Evolutionary conservation across 2,888 invertebrate genomes (phyloP).

Genomic region (Coenonympha glycerion): DNA sequence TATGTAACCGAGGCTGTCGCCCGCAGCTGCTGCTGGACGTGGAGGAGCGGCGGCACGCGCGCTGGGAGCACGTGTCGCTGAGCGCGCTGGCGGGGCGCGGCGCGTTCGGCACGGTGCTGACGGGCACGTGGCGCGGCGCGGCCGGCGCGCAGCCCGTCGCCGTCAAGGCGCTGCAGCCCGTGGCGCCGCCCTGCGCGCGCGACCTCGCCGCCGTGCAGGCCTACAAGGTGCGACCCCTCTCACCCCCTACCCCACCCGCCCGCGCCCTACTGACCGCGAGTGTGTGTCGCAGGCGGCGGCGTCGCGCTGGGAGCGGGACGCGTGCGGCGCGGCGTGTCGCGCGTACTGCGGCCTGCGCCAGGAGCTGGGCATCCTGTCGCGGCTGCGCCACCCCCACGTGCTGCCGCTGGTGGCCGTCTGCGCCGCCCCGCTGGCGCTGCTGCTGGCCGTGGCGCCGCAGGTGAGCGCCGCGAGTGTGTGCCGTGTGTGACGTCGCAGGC

Average conservation of each 20-base stretch:
- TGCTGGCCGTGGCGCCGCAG: constrained; percentile 91
- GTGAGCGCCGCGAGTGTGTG: constrained; percentile 84
- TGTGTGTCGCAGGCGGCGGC: constrained; percentile 77
- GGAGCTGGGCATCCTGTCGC: constrained; percentile 90
- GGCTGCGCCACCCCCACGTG: constrained; percentile 92
- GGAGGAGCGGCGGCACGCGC: constrained; percentile 86
- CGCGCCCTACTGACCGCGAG: background rate
- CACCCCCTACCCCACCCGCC: background rate
- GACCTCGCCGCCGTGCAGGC: constrained; percentile 47
- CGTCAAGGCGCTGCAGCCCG: constrained; percentile 96
- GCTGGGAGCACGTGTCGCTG: constrained; percentile 86
- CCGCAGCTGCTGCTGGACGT: constrained; percentile 88
- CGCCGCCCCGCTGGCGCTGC: constrained; percentile 89
- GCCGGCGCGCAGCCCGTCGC: constrained; percentile 78
- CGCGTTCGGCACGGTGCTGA: constrained; percentile 97
- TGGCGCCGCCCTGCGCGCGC: constrained; percentile 80
- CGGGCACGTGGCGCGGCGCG: constrained; percentile 78
- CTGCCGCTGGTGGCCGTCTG: constrained; percentile 94
- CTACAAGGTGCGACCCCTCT: constrained; percentile 65
- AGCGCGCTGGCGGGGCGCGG: constrained; percentile 92
- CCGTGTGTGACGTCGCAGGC: constrained; percentile 93
- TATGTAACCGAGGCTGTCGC: too few species aligned
- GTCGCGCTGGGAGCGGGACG: constrained; percentile 95
- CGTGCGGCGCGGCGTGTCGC: constrained; percentile 92
- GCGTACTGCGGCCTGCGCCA: constrained; percentile 97